These are phyloP conservation scores for Neofelis nebulosa DNA, from an alignment of 2,113 vertebrate genomes.

Conservation along the genomic window DNA sequence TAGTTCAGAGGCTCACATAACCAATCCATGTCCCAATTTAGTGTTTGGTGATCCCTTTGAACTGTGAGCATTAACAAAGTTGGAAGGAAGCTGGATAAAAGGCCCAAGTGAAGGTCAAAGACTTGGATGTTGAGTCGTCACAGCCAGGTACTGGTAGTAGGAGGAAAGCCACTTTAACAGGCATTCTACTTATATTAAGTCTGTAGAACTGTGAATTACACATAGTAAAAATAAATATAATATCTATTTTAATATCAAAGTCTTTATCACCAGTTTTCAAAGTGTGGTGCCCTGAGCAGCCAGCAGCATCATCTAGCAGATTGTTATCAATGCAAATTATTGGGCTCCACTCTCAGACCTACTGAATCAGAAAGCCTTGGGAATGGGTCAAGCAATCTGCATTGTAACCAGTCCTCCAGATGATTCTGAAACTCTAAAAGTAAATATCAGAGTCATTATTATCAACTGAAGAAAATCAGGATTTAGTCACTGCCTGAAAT, in stretches of 20 bases:
- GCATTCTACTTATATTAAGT: neutral
- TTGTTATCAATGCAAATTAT: neutral
- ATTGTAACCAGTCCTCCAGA: neutral
- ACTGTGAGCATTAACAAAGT: neutral
- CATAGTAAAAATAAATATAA: neutral
- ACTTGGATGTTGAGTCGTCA: neutral
- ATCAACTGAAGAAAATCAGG: neutral
- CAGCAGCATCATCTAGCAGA: neutral
- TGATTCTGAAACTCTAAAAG: neutral
- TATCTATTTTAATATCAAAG: neutral
- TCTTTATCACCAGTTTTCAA: neutral
- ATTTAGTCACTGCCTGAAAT: neutral
- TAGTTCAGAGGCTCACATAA: neutral
- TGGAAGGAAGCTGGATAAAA: neutral
- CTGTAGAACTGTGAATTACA: neutral
- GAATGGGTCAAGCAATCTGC: neutral
- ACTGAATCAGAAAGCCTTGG: neutral
- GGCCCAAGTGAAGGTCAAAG: neutral
- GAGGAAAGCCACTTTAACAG: neutral
- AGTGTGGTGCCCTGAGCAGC: neutral
- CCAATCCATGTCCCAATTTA: neutral
- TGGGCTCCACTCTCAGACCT: neutral
- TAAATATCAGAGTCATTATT: neutral
- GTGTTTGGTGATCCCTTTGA: neutral
- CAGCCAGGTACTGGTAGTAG: neutral